Base-by-base conservation (phyloP, 2,113 vertebrate genomes). In the Bungarus multicinctus region DNA sequence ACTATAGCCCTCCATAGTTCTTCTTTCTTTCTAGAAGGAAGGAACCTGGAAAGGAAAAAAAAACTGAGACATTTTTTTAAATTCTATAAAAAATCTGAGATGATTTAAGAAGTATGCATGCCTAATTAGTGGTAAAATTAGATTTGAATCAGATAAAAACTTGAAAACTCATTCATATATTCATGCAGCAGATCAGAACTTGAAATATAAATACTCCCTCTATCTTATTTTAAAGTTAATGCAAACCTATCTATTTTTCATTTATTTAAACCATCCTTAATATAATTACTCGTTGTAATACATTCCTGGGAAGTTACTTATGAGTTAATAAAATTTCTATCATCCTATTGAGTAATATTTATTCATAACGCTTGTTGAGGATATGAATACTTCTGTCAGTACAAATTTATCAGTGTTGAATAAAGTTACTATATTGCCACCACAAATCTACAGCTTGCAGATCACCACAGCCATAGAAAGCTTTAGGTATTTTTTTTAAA, bases 361-460 rank as follows among this genome's bases (percentile, higher is more conserved):
- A 27, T 22, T 14, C 54, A 92, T 3, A 58, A 6, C 22, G 52
- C 22, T 85, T 89, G 27, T 50, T 86, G 54, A 60, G 64, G 14
- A 39, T 64, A 50, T 64, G 25, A 60, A 14, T 90, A 47, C 34
- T 89, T 89, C 34, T 89, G 22, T 45, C 54, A 89, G 22, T 43
- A 81, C 34, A 43, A 81, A 81, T 91, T 47, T 60, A 52, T 64
- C 86, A 88, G n/a, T 86, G 74, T 87, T 93, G 54, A 92, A 92
- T 88, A 81, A 14, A 16, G 43, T 25, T 27, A 74, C 47, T 43
- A 43, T 22, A 60, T 5, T 52, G 39, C 22, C 27, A 92, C n/a
- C 25, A 53, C 57, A 53, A 55, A 47, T 90, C 34, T 52, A 90
- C 34, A 12, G 14, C 20, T 89, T 89, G 53, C 90, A 47, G 74